Evolutionary conservation across 1,140 invertebrate genomes (phyloP).

Genomic region (Habropoda laboriosa): DNA sequence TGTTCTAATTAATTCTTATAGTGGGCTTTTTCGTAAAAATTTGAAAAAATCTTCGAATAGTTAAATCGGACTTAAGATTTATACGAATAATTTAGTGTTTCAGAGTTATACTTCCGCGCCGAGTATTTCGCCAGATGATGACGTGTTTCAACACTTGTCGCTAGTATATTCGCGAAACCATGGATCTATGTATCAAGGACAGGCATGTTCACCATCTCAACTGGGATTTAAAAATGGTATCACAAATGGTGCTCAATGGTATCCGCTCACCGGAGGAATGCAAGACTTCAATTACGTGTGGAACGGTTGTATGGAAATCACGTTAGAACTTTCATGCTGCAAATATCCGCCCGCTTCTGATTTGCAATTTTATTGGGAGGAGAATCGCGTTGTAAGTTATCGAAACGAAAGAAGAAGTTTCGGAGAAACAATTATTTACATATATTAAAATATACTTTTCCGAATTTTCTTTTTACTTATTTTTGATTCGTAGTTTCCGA

Average conservation of each 20-base stretch:
- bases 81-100: conserved; percentile 84
- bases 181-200: conserved; percentile 91
- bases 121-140: conserved; percentile 95
- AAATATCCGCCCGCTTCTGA: conserved; percentile 95
- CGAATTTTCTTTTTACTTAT: no score
- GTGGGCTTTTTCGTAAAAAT: no score
- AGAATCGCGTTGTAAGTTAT: conserved; percentile 91
- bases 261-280: conserved; percentile 94
- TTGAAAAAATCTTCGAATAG: background rate
- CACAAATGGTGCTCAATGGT: conserved; percentile 96
- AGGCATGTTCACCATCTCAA: conserved; percentile 89
- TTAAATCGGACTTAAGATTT: conserved; percentile 18
- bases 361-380: conserved; percentile 95
- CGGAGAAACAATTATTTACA: background rate
- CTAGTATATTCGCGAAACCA: conserved; percentile 95
- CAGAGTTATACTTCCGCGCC: conserved; percentile 89
- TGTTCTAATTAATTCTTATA: no score
- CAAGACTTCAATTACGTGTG: conserved; percentile 99
- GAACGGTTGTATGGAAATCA: conserved; percentile 99
- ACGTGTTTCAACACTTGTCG: conserved; percentile 95
- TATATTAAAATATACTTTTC: no score
- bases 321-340: conserved; percentile 97
- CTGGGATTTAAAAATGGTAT: conserved; percentile 92
- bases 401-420: background rate
- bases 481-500: no score